Percentiles rank a stretch among this genome's conserved stretches.
Evolutionary conservation across 35 echinoderm and acorn worm species (phyloP).

Genomic region (Eucidaris tribuloides): DNA sequence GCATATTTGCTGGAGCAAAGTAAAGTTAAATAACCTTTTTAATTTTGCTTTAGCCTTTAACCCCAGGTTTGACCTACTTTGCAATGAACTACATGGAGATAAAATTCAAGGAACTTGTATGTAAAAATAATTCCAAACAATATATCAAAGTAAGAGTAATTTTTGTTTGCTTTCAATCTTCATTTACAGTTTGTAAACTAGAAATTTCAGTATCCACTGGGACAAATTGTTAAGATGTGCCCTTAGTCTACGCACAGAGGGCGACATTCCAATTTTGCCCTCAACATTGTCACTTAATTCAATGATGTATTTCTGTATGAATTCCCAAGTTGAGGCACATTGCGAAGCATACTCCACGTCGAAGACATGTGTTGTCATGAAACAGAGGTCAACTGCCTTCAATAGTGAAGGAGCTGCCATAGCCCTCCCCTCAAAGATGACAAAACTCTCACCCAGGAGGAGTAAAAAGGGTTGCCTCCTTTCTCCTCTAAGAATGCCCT

Average conservation of each 20-base stretch:
- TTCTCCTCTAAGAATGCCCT: background rate
- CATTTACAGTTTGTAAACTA: too few relatives aligned
- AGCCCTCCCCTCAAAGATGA: constrained; percentile 38
- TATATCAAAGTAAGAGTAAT: background rate
- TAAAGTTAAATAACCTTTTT: too few relatives aligned
- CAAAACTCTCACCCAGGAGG: constrained; percentile 1
- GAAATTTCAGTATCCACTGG: background rate
- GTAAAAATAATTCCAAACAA: too few relatives aligned
- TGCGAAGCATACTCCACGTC: constrained; percentile 29
- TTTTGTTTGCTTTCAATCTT: background rate
- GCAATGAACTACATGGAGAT: background rate
- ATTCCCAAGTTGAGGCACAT: constrained; percentile 40
- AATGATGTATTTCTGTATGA: constrained; percentile 42
- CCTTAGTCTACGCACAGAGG: background rate
- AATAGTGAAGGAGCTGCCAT: constrained; percentile 21
- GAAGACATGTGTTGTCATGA: constrained; percentile 24
- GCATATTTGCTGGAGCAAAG: too few relatives aligned
- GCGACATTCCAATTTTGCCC: background rate
- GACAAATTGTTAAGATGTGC: background rate
- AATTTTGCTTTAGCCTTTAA: too few relatives aligned
- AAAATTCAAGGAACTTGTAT: too few relatives aligned
- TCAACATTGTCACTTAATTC: background rate
- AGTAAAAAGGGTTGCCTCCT: constrained; percentile 23
- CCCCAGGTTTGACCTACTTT: background rate
- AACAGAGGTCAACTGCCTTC: constrained; percentile 36